A percentile compares a stretch with the other conserved stretches of the same genome.
Evolutionary conservation across 2,888 invertebrate species (phyloP).

Genomic region (Gibbula magus): DNA sequence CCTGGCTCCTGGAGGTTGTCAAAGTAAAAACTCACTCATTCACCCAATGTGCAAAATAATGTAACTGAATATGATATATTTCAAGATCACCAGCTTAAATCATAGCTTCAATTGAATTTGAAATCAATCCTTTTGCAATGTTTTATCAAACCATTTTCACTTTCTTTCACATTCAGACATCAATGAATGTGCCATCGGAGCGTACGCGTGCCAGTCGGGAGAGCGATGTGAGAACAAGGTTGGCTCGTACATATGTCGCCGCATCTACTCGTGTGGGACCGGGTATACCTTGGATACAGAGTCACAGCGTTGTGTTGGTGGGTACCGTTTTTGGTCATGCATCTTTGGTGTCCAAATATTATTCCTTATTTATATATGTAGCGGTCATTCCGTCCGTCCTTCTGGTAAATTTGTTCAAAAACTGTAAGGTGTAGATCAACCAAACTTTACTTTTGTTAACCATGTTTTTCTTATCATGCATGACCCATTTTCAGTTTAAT

Average conservation of each 20-base stretch:
- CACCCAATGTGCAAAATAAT: no score
- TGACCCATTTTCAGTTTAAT: no score
- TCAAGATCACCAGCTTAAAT: no score
- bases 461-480: no score
- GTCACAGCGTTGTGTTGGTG: constrained; percentile 90
- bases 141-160: no score
- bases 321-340: constrained; percentile 11
- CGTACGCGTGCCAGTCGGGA: constrained; percentile 83
- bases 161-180: constrained; percentile 80
- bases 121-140: no score
- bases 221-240: constrained; percentile 89
- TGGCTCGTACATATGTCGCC: constrained; percentile 79
- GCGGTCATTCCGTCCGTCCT: neutral
- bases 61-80: no score
- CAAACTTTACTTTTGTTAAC: no score
- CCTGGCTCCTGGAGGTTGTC: no score
- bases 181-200: constrained; percentile 87
- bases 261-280: constrained; percentile 90
- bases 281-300: constrained; percentile 95
- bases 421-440: neutral
- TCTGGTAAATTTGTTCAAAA: neutral
- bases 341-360: neutral
- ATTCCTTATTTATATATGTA: no score
- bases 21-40: no score
- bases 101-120: no score